Evolutionary conservation across 2,888 invertebrate species (phyloP).

Genomic region (Pteria penguin): DNA sequence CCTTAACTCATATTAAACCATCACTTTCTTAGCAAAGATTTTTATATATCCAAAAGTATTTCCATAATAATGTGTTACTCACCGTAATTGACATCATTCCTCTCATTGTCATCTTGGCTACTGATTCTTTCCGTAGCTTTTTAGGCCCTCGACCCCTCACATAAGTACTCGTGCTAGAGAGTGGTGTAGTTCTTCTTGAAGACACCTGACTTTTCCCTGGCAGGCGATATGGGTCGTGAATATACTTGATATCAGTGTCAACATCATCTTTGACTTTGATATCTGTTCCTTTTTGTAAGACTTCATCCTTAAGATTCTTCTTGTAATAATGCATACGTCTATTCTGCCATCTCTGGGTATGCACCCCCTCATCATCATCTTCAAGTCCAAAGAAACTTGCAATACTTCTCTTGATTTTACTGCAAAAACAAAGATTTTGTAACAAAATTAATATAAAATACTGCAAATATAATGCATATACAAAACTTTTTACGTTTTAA

Average conservation of each 20-base stretch:
- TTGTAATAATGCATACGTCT: conserved; percentile 82
- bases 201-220: conserved; percentile 49
- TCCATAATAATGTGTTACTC: no score
- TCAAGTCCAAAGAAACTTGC: conserved; percentile 92
- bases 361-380: conserved; percentile 86
- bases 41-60: no score
- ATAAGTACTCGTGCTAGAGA: conserved; percentile 67
- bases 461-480: no score
- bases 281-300: conserved; percentile 55
- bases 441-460: no score
- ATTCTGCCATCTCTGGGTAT: conserved; percentile 85
- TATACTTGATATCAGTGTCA: conserved; percentile 58
- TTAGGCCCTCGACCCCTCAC: conserved; percentile 53
- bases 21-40: no score
- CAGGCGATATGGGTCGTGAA: conserved; percentile 67
- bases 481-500: no score
- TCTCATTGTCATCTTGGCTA: conserved; percentile 89
- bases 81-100: conserved; percentile 90
- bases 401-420: conserved; percentile 89
- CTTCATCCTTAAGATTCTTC: conserved; percentile 62
- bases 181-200: conserved; percentile 64
- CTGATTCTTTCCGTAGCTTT: conserved; percentile 84
- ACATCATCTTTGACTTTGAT: conserved; percentile 56
- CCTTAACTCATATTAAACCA: no score
- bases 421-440: no score